Evolutionary conservation across 2,888 invertebrate species (phyloP).

Genomic region (Ectemnius lituratus): DNA sequence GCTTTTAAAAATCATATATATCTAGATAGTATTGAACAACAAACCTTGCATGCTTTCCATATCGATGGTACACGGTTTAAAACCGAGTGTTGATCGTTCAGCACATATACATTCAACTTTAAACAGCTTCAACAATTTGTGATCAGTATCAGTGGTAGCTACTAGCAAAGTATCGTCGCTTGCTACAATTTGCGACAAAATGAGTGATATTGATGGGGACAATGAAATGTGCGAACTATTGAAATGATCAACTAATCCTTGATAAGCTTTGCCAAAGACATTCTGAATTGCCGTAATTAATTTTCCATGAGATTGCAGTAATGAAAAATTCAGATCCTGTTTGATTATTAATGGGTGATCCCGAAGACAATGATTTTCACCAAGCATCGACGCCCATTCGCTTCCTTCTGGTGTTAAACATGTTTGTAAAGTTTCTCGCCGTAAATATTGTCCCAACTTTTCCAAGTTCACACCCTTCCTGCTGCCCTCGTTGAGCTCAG

Average conservation of each 20-base stretch:
- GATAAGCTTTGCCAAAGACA: constrained; percentile 84
- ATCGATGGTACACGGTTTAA: constrained; percentile 61
- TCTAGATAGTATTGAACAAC: constrained; percentile 23
- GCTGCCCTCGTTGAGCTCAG: constrained; percentile 70
- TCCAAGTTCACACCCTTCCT: constrained; percentile 85
- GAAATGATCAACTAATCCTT: constrained; percentile 83
- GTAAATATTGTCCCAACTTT: constrained; percentile 92
- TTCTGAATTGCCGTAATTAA: constrained; percentile 83
- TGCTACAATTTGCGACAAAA: constrained; percentile 68
- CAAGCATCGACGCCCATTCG: constrained; percentile 88
- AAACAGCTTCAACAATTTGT: constrained; percentile 67
- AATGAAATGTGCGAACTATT: constrained; percentile 64
- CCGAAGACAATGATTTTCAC: constrained; percentile 85
- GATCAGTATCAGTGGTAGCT: constrained; percentile 64
- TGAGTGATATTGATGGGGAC: constrained; percentile 50
- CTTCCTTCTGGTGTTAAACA: constrained; percentile 86
- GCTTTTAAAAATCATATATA: neutral
- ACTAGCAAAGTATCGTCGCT: constrained; percentile 67
- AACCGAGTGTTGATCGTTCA: constrained; percentile 55
- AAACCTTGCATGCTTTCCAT: constrained; percentile 69
- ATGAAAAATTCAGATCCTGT: constrained; percentile 86
- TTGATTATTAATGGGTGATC: constrained; percentile 87
- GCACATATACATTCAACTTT: constrained; percentile 58
- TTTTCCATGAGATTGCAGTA: constrained; percentile 89
- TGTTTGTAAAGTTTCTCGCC: constrained; percentile 81